Percentiles rank a stretch among this genome's conserved stretches.
These are phyloP conservation scores for Aricia artaxerxes DNA, from an alignment of 2,888 invertebrate species.

Conservation along the genomic window DNA sequence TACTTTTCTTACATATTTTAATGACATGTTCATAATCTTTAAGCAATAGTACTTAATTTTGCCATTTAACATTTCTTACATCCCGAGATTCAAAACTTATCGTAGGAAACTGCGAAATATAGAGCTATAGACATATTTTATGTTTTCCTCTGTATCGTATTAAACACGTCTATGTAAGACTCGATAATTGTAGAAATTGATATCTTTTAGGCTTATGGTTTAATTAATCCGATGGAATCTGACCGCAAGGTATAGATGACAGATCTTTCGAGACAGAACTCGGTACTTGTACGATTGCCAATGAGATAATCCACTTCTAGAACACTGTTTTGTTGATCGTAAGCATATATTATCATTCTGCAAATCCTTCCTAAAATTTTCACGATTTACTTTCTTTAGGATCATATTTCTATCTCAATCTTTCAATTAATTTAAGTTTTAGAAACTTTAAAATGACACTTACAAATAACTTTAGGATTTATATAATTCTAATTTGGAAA, in stretches of 20 bases:
- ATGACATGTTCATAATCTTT: neutral
- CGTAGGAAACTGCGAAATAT: neutral
- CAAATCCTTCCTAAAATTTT: neutral
- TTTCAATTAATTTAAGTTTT: neutral
- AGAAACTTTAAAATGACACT: neutral
- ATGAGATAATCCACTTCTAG: neutral
- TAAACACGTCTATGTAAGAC: neutral
- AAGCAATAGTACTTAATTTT: neutral
- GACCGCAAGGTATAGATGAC: conserved; percentile 15
- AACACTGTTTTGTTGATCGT: neutral
- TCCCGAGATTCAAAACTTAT: neutral
- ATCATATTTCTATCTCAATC: neutral
- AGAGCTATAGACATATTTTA: neutral
- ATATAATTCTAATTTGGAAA: neutral
- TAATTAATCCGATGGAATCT: conserved; percentile 3
- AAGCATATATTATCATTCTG: neutral
- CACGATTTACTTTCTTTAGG: neutral
- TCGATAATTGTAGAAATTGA: conserved; percentile 14
- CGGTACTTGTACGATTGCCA: conserved; percentile 7
- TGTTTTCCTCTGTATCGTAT: neutral
- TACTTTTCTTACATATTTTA: neutral
- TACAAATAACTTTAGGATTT: neutral
- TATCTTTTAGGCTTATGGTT: neutral
- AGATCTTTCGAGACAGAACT: conserved; percentile 17
- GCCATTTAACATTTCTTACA: neutral